These are phyloP conservation scores for Sepioteuthis lessoniana DNA, from an alignment of 2,888 invertebrate genomes.

Conservation along the genomic window DNA sequence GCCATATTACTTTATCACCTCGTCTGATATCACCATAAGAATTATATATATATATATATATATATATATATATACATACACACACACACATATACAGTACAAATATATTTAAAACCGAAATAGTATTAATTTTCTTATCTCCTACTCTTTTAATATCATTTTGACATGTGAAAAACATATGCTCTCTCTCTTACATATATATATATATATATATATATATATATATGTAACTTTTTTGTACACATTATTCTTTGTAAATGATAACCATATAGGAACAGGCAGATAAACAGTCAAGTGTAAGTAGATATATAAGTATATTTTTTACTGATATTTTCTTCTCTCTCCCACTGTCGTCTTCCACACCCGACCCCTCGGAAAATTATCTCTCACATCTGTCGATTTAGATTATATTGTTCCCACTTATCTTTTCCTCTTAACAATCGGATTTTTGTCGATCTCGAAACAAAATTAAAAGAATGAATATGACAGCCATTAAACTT, in stretches of 20 bases:
- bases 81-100: background rate
- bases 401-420: background rate
- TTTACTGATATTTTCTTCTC: background rate
- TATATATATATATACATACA: background rate
- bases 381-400: background rate
- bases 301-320: background rate
- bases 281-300: conserved; percentile 14
- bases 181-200: background rate
- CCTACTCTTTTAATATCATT: background rate
- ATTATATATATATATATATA: too few species aligned
- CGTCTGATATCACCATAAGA: background rate
- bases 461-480: conserved; percentile 1
- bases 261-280: background rate
- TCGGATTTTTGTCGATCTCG: conserved; percentile 5
- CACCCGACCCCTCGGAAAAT: background rate
- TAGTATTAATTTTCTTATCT: background rate
- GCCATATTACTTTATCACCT: too few species aligned
- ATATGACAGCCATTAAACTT: background rate
- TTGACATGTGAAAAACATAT: background rate
- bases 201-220: conserved; percentile 33
- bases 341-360: background rate
- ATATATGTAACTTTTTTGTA: too few species aligned
- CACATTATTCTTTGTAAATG: background rate
- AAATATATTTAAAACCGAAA: background rate
- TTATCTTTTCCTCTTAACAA: background rate